Base-by-base conservation (phyloP, 2,113 vertebrate species). In the Crotalus helleri region DNA sequence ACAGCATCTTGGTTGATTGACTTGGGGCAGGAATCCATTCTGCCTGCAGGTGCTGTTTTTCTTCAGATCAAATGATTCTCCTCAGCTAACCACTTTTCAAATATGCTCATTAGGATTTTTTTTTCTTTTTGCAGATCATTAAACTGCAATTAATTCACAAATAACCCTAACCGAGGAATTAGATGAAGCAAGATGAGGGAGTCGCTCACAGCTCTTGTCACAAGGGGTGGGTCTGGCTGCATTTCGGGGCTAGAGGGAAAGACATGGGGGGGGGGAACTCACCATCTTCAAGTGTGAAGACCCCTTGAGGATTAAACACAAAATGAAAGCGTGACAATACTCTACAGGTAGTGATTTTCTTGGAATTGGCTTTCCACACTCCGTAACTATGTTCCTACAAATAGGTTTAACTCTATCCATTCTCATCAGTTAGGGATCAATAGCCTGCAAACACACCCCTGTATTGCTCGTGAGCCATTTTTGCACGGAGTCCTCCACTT, bases 131-230 rank as follows among this genome's bases (percentile, higher is more conserved):
- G 69, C 94, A 90, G 92, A 4, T 87, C 90, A 93, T 93, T 94
- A 93, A 94, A 74, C 74, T 58, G 90, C 87, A 93, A 87, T 94
- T 94, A 87, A 74, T 61, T 87, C 44, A 55, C 90, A 59, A 89
- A 59, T 74, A 54, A 69, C 23, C 8, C 87, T 90, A 53, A 89
- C 58, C 87, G 74, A 87, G 57, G 90, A 91, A 69, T 87, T 89
- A 91, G 89, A 29, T 5, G 12, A 57, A 86, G 88, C 3, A 33
- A 57, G 26, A 54, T 69, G 92, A 85, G 69, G 44, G 64, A n/a
- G 86, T 8, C 13, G 11, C 86, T 51, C 61, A 4, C 59, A 58
- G 90, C 54, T 58, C 81, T 85, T 39, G 19, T 44, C 53, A 19
- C 23, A 53, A 89, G 26, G 1, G 4, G 5, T 19, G 29, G 44